Conservation (phyloP, 2,113 vertebrate species). For the Anoplopoma fimbria region DNA sequence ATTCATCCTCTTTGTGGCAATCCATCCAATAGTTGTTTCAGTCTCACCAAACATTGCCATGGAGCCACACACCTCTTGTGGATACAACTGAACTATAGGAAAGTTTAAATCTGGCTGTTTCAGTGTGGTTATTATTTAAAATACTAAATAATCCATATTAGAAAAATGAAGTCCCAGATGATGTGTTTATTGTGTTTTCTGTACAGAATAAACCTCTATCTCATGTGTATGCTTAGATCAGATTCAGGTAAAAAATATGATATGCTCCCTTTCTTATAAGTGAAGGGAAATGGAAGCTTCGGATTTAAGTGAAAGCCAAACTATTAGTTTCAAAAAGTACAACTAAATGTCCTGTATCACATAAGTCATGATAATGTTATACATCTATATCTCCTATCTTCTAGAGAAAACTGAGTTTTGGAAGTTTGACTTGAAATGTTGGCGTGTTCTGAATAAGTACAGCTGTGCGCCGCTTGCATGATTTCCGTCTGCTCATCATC, state of each 20-base stretch:
- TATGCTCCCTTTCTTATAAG: neutral
- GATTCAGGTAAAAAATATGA: too few species aligned
- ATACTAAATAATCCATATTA: too few species aligned
- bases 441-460: conserved; percentile 59
- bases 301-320: too few species aligned
- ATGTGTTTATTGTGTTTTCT: too few species aligned
- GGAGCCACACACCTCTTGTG: neutral
- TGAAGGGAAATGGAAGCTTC: too few species aligned
- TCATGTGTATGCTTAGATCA: too few species aligned
- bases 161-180: too few species aligned
- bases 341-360: neutral
- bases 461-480: conserved; percentile 59
- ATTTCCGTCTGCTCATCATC: conserved; percentile 49
- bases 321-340: too few species aligned
- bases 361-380: neutral
- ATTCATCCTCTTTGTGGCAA: neutral
- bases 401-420: conserved; percentile 12
- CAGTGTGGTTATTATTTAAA: neutral
- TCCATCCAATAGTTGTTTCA: neutral
- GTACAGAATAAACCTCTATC: too few species aligned
- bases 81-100: too few species aligned
- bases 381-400: neutral
- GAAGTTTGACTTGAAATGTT: conserved; percentile 33
- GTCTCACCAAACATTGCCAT: neutral
- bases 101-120: neutral